phyloP scores from a whole-genome alignment of 1,140 invertebrate genomes.

The Meloidogyne floridensis region DNA sequence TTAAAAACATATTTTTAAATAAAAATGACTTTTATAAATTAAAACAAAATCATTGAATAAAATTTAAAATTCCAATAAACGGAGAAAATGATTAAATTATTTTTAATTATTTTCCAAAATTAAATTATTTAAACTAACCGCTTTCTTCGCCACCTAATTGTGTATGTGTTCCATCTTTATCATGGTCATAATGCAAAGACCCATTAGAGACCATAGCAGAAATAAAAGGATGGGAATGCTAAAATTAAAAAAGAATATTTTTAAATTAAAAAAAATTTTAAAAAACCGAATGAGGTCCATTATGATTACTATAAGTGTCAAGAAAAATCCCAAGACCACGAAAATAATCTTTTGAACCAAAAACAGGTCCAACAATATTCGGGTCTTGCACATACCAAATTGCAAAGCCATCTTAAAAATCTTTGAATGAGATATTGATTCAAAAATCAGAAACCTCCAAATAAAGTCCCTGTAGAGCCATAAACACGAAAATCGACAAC shows the following conservation, averaged over 20 bases:
- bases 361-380: slow-evolving; percentile 79
- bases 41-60: background rate
- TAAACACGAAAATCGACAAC: slow-evolving; percentile 94
- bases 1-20: too few species aligned
- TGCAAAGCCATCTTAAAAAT: slow-evolving; percentile 82
- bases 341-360: slow-evolving; percentile 91
- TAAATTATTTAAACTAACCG: slow-evolving; percentile 19
- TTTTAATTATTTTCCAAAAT: background rate
- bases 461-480: slow-evolving; percentile 89
- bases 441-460: slow-evolving; percentile 71
- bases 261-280: background rate
- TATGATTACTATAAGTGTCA: slow-evolving; percentile 98
- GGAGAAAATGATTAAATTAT: background rate
- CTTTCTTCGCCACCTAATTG: slow-evolving; percentile 73
- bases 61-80: background rate
- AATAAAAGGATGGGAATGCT: slow-evolving; percentile 97
- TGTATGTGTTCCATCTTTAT: slow-evolving; percentile 95
- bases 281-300: slow-evolving; percentile 78
- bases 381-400: slow-evolving; percentile 94
- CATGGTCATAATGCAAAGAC: slow-evolving; percentile 90
- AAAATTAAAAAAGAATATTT: slow-evolving; percentile 47
- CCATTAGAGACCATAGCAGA: slow-evolving; percentile 99
- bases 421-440: background rate
- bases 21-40: background rate
- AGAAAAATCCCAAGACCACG: slow-evolving; percentile 88